Conservation (phyloP, 2,113 vertebrate genomes). For the Muntiacus muntjak region DNA sequence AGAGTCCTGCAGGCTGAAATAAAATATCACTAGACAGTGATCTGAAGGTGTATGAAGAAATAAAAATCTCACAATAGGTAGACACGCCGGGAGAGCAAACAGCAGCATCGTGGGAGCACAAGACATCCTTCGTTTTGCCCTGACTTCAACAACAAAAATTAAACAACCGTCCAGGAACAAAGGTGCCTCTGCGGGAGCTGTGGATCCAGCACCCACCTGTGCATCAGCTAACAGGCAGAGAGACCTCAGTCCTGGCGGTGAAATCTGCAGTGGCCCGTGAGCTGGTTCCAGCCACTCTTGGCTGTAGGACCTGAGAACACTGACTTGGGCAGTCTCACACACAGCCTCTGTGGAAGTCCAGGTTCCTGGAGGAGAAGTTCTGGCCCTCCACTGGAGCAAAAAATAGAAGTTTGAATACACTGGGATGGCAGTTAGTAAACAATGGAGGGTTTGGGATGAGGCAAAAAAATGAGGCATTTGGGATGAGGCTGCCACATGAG, state of each 20-base stretch:
- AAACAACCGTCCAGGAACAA: neutral
- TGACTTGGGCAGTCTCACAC: neutral
- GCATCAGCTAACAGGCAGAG: neutral
- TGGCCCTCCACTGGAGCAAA: neutral
- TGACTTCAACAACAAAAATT: neutral
- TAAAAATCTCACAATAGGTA: neutral
- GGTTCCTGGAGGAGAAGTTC: neutral
- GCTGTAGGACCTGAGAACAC: neutral
- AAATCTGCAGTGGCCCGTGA: neutral
- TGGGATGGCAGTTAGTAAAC: neutral
- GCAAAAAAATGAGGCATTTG: neutral
- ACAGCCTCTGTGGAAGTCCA: neutral
- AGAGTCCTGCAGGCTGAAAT: neutral
- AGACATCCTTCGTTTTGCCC: neutral
- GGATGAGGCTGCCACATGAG: neutral
- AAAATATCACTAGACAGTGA: neutral
- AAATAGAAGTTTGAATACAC: neutral
- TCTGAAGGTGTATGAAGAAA: neutral
- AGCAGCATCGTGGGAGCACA: neutral
- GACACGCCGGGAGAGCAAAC: neutral
- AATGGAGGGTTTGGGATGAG: neutral
- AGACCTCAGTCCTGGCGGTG: neutral
- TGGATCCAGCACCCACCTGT: neutral
- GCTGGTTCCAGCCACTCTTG: neutral
- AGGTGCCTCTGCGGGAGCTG: neutral